These are phyloP conservation scores for Neosilurus mollespiculum DNA, from an alignment of 2,797 vertebrate species.

Conservation along the genomic window DNA sequence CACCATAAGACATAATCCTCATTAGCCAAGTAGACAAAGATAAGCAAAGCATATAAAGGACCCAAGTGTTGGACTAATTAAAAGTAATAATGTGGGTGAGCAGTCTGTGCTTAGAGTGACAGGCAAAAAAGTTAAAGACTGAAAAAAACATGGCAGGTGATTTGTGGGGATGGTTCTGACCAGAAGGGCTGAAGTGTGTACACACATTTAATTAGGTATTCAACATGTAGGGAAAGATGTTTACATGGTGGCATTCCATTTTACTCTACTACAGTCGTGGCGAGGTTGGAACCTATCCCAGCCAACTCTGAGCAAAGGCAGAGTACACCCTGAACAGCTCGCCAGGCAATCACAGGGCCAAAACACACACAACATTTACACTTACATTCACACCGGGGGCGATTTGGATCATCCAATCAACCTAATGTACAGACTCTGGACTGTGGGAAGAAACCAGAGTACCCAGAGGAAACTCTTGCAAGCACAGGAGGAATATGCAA, in stretches of 20 bases:
- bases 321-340: no score
- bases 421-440: no score
- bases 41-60: constrained; percentile 38
- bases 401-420: no score
- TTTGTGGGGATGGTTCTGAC: not conserved
- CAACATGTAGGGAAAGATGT: not conserved
- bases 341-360: no score
- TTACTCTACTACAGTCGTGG: no score
- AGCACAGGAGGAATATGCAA: no score
- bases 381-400: no score
- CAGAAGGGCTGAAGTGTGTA: not conserved
- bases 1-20: constrained; percentile 37
- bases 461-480: no score
- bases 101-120: constrained; percentile 16
- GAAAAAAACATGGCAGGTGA: not conserved
- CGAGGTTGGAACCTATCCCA: no score
- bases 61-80: constrained; percentile 19
- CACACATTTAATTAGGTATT: constrained; percentile 8
- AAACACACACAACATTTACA: no score
- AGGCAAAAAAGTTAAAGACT: not conserved
- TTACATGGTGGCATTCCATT: not conserved
- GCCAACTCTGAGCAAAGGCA: no score
- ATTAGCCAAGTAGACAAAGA: constrained; percentile 45
- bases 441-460: no score
- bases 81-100: constrained; percentile 19